These are phyloP conservation scores for Clunio marinus DNA, from an alignment of 2,888 invertebrate species.

Conservation along the genomic window DNA sequence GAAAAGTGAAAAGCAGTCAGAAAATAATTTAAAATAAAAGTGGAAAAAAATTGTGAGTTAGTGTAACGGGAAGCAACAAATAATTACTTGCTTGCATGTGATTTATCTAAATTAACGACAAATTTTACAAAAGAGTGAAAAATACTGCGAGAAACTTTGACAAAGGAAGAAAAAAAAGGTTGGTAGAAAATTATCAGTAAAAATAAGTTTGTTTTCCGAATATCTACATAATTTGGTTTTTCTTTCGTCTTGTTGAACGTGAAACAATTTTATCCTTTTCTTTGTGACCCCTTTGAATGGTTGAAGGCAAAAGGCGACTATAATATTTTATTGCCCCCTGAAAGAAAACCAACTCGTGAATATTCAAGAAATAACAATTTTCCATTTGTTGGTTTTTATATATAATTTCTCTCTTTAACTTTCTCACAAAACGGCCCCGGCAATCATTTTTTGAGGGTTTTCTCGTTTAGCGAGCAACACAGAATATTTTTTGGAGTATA, in stretches of 20 bases:
- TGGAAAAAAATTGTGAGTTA: too few relatives aligned
- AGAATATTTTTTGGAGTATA: neutral
- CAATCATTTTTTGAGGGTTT: slow-evolving; percentile 14
- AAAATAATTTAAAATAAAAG: neutral
- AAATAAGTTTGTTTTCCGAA: neutral
- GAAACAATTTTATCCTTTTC: neutral
- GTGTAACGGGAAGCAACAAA: too few relatives aligned
- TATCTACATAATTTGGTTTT: too few relatives aligned
- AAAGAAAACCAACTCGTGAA: slow-evolving; percentile 1
- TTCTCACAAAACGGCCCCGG: neutral
- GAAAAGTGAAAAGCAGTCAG: neutral
- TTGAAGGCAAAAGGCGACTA: neutral
- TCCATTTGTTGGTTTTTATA: slow-evolving; percentile 34
- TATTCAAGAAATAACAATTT: slow-evolving; percentile 36
- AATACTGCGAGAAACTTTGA: neutral
- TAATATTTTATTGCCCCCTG: slow-evolving; percentile 5
- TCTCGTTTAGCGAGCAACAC: neutral
- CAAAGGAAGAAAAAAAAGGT: slow-evolving; percentile 13
- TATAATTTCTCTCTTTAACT: slow-evolving; percentile 15
- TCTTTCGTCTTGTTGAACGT: slow-evolving; percentile 8
- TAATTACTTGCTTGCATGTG: too few relatives aligned
- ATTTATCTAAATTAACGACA: too few relatives aligned
- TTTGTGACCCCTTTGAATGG: neutral
- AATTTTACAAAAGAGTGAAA: neutral
- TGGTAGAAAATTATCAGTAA: slow-evolving; percentile 15